phyloP scores from a whole-genome alignment of 2,888 invertebrate genomes.

The Sinotaia quadrata region DNA sequence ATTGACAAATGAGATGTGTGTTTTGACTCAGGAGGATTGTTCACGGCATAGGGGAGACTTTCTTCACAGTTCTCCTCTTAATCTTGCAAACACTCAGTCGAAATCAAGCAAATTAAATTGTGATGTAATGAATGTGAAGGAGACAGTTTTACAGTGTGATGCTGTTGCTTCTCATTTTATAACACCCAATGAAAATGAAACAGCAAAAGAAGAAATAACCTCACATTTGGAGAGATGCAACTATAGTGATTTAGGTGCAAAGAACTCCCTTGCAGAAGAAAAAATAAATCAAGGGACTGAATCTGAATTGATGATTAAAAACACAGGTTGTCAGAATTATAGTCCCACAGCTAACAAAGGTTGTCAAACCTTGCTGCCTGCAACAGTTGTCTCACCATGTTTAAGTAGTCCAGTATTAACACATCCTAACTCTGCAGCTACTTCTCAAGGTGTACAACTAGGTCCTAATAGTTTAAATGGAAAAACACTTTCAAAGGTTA shows the following conservation, averaged over 20 bases:
- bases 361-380: background rate
- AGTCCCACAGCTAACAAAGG: background rate
- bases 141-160: too few species aligned
- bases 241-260: background rate
- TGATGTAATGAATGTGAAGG: background rate
- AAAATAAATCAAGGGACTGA: background rate
- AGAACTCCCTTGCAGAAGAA: background rate
- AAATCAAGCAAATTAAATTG: background rate
- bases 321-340: too few species aligned
- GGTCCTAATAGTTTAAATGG: background rate
- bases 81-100: background rate
- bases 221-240: background rate
- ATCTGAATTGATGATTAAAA: background rate
- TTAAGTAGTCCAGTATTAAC: background rate
- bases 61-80: slow-evolving; percentile 18
- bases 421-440: background rate
- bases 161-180: background rate
- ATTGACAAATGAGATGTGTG: slow-evolving; percentile 6
- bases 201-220: background rate
- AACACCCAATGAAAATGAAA: background rate
- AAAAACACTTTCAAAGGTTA: background rate
- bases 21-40: background rate
- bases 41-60: background rate
- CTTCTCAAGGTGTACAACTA: background rate
- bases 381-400: too few species aligned